Base-by-base conservation (phyloP, 2,888 invertebrate genomes). In the Coleophora deauratella region DNA sequence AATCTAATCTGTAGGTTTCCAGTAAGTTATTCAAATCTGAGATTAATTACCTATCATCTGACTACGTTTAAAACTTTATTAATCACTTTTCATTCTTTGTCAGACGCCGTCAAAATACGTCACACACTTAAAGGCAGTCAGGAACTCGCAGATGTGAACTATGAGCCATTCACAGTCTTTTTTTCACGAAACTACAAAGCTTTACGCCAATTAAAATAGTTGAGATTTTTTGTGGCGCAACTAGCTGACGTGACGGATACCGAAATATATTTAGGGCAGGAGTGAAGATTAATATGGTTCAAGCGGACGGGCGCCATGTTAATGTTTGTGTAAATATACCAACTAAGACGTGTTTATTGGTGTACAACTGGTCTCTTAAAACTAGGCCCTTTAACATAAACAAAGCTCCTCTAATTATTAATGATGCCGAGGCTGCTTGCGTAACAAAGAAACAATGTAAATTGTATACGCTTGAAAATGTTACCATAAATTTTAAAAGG, bases 141-240 rank as follows among this genome's bases (percentile, higher is more conserved):
- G 27, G n/a, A 39, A 34, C 33, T 35, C 45, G 38, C 45, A 64
- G 55, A 66, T 68, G 69, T 61, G 55, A 59, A 66, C 62, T 59
- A 68, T 65, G 62, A 63, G 63, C 57, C 59, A 66, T 66, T 66
- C 70, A 69, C 66, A 69, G 72, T 67, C 66, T 66, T 73, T 71
- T 78, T 76, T 74, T 70, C 62, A 51, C 58, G 62, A 64, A 67
- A 65, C 72, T 66, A 57, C 56, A 65, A 73, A 74, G 67, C 71
- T 72, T 72, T 66, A 79, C 78, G 74, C 77, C 74, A 84, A 82
- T 84, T 84, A 85, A 84, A 82, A 84, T 84, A 79, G 76, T 70
- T 79, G 60, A 66, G 71, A 65, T 66, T 80, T 81, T 82, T 82
- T 84, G 72, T 75, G 56, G 59, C 59, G 49, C 62, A 54, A 56